Percentiles rank a stretch among this genome's conserved stretches.
Evolutionary conservation across 1,140 invertebrate species (phyloP).

Genomic region (Lineus longissimus): DNA sequence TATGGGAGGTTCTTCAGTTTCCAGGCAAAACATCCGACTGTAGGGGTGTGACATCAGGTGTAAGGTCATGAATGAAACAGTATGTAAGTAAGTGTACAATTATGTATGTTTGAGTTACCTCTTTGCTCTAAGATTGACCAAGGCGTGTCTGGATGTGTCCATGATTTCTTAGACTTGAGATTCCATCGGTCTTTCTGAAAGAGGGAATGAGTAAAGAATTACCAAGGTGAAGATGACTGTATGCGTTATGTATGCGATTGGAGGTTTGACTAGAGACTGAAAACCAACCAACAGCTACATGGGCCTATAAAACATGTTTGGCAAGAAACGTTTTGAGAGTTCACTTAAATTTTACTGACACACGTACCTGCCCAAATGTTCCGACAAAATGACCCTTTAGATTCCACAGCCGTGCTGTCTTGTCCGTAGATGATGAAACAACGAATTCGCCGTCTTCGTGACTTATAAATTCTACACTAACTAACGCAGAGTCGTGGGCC

Average conservation of each 20-base stretch:
- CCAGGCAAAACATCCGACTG: too few relatives aligned
- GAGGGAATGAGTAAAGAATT: constrained; percentile 2
- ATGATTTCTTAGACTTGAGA: constrained; percentile 34
- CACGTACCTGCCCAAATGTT: constrained; percentile 54
- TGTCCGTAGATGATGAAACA: constrained; percentile 49
- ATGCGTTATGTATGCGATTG: constrained; percentile 1
- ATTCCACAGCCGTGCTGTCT: constrained; percentile 48
- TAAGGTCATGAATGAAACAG: too few relatives aligned
- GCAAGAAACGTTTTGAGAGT: too few relatives aligned
- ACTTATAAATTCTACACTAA: constrained; percentile 46
- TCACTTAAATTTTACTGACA: too few relatives aligned
- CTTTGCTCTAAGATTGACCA: constrained; percentile 26
- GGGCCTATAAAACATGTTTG: too few relatives aligned
- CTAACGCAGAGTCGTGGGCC: constrained; percentile 47
- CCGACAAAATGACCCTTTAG: constrained; percentile 46
- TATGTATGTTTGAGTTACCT: too few relatives aligned
- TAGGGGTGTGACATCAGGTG: too few relatives aligned
- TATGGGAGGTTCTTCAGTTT: too few relatives aligned
- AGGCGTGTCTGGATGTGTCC: constrained; percentile 41
- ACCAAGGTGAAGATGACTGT: neutral
- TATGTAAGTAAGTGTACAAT: too few relatives aligned
- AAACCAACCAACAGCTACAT: too few relatives aligned
- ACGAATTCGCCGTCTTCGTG: constrained; percentile 40
- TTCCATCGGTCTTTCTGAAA: constrained; percentile 39
- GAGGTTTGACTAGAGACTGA: too few relatives aligned